Evolutionary conservation across 2,888 invertebrate genomes (phyloP).

Genomic region (Sicus ferrugineus): DNA sequence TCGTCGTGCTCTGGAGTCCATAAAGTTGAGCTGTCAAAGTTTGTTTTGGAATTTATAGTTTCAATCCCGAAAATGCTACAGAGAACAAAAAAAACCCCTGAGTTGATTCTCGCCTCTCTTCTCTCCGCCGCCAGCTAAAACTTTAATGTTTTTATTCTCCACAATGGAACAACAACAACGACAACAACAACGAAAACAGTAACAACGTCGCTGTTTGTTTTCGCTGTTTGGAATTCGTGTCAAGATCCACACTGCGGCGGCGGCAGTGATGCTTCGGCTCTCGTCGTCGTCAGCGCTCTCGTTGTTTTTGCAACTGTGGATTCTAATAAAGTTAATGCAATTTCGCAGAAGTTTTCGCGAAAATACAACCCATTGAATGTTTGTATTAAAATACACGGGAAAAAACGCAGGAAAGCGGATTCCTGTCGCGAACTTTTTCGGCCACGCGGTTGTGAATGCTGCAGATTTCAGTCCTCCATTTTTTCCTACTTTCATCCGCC

Average conservation of each 20-base stretch:
- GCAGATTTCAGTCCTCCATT: background rate
- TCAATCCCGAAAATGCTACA: background rate
- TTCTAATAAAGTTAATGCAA: slow-evolving; percentile 23
- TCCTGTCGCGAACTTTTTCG: background rate
- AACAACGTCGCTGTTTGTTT: background rate
- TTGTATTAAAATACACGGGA: background rate
- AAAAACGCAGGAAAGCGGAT: background rate
- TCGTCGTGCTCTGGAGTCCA: background rate
- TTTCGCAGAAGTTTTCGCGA: background rate
- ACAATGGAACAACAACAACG: background rate
- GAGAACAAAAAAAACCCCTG: too few relatives aligned
- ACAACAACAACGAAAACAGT: background rate
- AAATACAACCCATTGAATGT: background rate
- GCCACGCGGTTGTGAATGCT: background rate
- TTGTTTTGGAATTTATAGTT: slow-evolving; percentile 20
- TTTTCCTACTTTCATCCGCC: background rate
- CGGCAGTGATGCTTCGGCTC: background rate
- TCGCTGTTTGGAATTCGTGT: slow-evolving; percentile 6
- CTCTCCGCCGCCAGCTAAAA: too few relatives aligned
- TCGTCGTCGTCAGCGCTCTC: background rate
- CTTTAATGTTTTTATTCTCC: background rate
- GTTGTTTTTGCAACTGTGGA: background rate
- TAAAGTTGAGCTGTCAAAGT: slow-evolving; percentile 18
- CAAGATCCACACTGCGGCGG: background rate
- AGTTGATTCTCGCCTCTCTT: too few relatives aligned